Evolutionary conservation across 1,140 invertebrate genomes (phyloP).

Genomic region (Dufourea novaeangliae): DNA sequence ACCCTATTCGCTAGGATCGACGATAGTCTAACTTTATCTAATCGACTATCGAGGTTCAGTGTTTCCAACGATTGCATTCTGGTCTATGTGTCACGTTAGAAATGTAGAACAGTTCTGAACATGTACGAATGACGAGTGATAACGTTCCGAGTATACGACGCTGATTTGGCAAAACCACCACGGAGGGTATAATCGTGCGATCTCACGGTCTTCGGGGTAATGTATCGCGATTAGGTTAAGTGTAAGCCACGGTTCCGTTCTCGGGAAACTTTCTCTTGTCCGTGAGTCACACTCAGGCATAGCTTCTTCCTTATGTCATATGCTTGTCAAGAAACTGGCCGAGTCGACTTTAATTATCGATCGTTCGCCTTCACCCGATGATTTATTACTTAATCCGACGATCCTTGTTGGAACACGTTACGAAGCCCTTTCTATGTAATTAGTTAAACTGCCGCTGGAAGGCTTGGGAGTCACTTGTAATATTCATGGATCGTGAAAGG

Average conservation of each 20-base stretch:
- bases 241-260: neutral
- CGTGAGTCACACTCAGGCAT: slow-evolving; percentile 71
- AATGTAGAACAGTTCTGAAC: neutral
- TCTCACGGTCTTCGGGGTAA: neutral
- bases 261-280: slow-evolving; percentile 58
- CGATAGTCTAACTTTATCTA: too few species aligned
- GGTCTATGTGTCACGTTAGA: too few species aligned
- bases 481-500: neutral
- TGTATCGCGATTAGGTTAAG: slow-evolving; percentile 27
- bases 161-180: neutral
- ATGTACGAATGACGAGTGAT: neutral
- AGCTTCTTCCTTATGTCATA: slow-evolving; percentile 72
- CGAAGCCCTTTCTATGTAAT: neutral
- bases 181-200: neutral
- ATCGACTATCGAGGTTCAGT: too few species aligned
- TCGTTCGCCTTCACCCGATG: slow-evolving; percentile 4
- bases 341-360: slow-evolving; percentile 37
- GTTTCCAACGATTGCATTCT: too few species aligned
- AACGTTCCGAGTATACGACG: neutral
- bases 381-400: slow-evolving; percentile 46
- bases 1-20: too few species aligned
- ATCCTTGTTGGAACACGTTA: neutral
- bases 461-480: neutral
- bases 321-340: neutral
- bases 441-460: neutral